Evolutionary conservation across 1,140 invertebrate genomes (phyloP), one percentile per base, ranked within the genome.

Genomic region (Calliopsis andreniformis): DNA sequence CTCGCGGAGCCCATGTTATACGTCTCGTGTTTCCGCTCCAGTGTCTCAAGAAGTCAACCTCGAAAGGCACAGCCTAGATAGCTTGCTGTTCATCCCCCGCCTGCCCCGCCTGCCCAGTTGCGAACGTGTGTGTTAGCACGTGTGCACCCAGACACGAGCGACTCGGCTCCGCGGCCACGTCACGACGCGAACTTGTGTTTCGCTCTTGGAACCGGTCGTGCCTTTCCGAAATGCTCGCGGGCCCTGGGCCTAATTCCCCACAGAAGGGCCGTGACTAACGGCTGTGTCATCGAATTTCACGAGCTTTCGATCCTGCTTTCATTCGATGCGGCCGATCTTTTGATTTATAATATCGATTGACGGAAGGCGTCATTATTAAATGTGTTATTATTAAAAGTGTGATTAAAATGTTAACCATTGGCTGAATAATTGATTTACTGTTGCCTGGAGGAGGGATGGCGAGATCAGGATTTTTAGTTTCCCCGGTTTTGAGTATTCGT

Each of bases 1-100:
- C 70, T 85, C 61, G 78, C 28, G 82, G 76, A 84, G 61, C 80
- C 68, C 80, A 84, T 76, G 82, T 79, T 76, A 78, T 79, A 82
- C 75, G 83, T 85, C 82, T 85, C 79, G 70, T 75, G 83, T 84
- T 85, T 82, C 79, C 82, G 82, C 79, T 73, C 75, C 78, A 78
- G 45, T 81, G 82, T 76, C 82, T 84, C 78, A 59, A 84, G 83
- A 78, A 85, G 83, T 84, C 83, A 85, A 81, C 79, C 82, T 78
- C 81, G 83, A 80, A 83, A 83, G 83, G 78, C 83, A 80, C 76
- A 56, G 69, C 64, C 73, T 63, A 83, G 81, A 84, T 63, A 73
- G 72, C 63, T 67, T 28, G 67, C n/a, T 43, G 47, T 23, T 42
- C 30, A 18, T 56, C 2, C 16, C 20, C 42, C 20, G 12, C 14